Base-by-base conservation (phyloP, 1,140 invertebrate genomes). In the Neomicropteryx cornuta region DNA sequence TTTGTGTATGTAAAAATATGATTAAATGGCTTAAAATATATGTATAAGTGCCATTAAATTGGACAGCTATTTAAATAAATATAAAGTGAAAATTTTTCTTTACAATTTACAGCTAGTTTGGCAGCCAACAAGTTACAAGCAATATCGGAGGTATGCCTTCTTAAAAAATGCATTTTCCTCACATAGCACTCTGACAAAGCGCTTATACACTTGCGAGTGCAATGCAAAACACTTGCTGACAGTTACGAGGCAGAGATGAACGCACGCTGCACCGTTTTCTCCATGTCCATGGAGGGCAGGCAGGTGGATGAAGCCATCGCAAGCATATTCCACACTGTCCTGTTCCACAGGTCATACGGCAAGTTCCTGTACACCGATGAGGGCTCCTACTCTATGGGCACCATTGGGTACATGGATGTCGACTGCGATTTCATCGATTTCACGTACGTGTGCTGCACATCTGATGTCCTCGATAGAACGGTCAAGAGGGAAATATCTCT, bases 351-450 rank as follows among this genome's bases (percentile, higher is more conserved):
- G 47, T 87, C 88, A 31, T 75, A 90, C 45, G 93, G 94, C 42
- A 98, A 97, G 73, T 96, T 96, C 66, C 79, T 84, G 34, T 96
- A 95, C 62, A 88, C 87, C 62, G 81, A 84, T 55, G 91, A 96
- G 64, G 85, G 83, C 45, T 88, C 82, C 60, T 98, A 96, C 60
- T 90, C 89, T 6, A 87, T 97, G 36, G 91, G 93, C 19, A 94
- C 90, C 2, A 77, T 97, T 18, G 92, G 92, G 32, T 92, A 92
- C 52, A 84, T 88, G 46, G 94, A 97, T 68, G 87, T 96, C 6
- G 87, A 95, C 56, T 97, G 94, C 70, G 88, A 97, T 66, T 96
- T 94, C 58, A 87, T 98, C 45, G 92, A 97, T 65, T 87, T 96
- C 51, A 96, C 92, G 19, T 97, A 97, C 64, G 92, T 95, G 1